Percentiles rank a stretch among this genome's conserved stretches.
Conservation (phyloP, 1,140 invertebrate species). For the Pinna nobilis region DNA sequence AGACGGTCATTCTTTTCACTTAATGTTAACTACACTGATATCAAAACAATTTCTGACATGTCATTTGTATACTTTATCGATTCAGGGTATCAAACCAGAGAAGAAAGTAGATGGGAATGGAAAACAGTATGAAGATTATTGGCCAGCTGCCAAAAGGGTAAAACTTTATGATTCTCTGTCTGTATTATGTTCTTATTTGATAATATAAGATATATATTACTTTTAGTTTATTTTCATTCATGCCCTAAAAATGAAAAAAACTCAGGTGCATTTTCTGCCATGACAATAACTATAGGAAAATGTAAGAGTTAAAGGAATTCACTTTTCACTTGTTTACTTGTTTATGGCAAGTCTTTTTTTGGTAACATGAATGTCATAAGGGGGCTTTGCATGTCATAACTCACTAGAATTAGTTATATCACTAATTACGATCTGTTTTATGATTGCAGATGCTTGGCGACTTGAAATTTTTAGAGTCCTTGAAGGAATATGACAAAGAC, state of each 20-base stretch:
- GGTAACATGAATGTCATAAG: too few species aligned
- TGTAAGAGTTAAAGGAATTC: too few species aligned
- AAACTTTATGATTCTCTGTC: not conserved
- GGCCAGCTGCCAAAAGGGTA: slow-evolving; percentile 73
- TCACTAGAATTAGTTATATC: too few species aligned
- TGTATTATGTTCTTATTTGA: not conserved
- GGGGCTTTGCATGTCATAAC: too few species aligned
- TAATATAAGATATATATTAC: not conserved
- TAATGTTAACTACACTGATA: too few species aligned
- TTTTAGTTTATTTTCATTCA: not conserved
- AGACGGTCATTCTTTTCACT: too few species aligned
- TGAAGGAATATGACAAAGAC: slow-evolving; percentile 76
- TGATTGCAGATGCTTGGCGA: slow-evolving; percentile 83
- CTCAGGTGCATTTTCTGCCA: too few species aligned
- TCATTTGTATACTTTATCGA: slow-evolving; percentile 5
- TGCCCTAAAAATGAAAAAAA: not conserved
- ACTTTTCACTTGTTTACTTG: too few species aligned
- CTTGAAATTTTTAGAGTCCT: slow-evolving; percentile 76
- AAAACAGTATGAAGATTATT: slow-evolving; percentile 71
- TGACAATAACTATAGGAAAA: too few species aligned
- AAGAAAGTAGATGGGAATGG: slow-evolving; percentile 70
- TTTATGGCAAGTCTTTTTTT: too few species aligned
- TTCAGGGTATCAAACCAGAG: slow-evolving; percentile 71
- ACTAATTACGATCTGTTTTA: not conserved
- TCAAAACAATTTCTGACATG: too few species aligned